These are phyloP conservation scores for Rhipidura dahli DNA, from an alignment of 2,113 vertebrate species.

Conservation along the genomic window DNA sequence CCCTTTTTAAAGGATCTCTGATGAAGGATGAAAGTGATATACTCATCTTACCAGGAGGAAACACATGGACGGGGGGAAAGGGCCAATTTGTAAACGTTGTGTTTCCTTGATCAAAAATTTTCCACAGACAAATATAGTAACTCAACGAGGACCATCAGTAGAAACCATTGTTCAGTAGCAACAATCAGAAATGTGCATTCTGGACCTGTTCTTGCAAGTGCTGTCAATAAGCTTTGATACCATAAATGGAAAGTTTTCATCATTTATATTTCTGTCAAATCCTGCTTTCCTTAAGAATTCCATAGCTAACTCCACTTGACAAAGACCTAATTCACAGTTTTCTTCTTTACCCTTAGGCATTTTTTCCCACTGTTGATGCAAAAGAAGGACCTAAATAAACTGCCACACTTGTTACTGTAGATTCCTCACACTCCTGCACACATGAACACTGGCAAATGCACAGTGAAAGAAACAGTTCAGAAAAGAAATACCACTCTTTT, in stretches of 20 bases:
- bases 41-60: background rate
- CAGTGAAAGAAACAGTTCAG: background rate
- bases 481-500: background rate
- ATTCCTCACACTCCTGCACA: background rate
- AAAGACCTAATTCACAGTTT: constrained; percentile 3
- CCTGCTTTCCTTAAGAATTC: background rate
- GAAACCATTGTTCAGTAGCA: background rate
- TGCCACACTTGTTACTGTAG: background rate
- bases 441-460: background rate
- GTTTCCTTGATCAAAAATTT: background rate
- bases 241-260: background rate
- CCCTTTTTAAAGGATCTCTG: background rate
- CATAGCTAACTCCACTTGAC: background rate
- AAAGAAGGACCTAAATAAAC: background rate
- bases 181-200: background rate
- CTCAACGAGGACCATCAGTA: background rate
- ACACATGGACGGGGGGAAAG: background rate
- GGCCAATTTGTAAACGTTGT: background rate
- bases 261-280: constrained; percentile 12
- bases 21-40: background rate
- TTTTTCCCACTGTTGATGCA: background rate
- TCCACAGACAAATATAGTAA: background rate
- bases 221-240: background rate
- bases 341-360: background rate
- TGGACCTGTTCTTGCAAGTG: background rate